Conservation (phyloP, 2,113 vertebrate species). For the Taxidea taxus region DNA sequence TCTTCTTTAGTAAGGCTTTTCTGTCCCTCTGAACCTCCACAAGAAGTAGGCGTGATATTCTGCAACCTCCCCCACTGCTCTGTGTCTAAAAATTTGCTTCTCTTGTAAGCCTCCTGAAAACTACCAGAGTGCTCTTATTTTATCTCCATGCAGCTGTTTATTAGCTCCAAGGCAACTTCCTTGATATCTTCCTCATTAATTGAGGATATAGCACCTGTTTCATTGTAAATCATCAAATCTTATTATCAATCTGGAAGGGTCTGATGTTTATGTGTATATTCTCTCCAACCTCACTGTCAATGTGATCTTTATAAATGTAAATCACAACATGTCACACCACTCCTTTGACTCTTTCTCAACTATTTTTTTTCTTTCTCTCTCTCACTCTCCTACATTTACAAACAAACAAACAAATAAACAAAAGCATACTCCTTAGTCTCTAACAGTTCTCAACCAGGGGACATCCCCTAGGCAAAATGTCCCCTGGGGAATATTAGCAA, state of each 20-base stretch:
- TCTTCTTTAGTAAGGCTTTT: not conserved
- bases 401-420: not conserved
- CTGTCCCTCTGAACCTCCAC: not conserved
- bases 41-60: not conserved
- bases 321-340: not conserved
- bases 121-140: not conserved
- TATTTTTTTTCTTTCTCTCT: not conserved
- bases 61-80: not conserved
- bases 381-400: not conserved
- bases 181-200: not conserved
- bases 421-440: not conserved
- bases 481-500: not conserved
- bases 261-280: not conserved
- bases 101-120: not conserved
- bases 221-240: not conserved
- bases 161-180: not conserved
- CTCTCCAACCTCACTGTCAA: not conserved
- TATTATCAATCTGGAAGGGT: not conserved
- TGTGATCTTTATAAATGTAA: not conserved
- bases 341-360: not conserved
- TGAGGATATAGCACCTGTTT: not conserved
- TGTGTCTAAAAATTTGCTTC: not conserved
- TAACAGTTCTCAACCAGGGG: not conserved
- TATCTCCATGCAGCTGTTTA: not conserved
- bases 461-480: not conserved